phyloP scores from a whole-genome alignment of 2,113 vertebrate genomes.

The Seriola rivoliana region DNA sequence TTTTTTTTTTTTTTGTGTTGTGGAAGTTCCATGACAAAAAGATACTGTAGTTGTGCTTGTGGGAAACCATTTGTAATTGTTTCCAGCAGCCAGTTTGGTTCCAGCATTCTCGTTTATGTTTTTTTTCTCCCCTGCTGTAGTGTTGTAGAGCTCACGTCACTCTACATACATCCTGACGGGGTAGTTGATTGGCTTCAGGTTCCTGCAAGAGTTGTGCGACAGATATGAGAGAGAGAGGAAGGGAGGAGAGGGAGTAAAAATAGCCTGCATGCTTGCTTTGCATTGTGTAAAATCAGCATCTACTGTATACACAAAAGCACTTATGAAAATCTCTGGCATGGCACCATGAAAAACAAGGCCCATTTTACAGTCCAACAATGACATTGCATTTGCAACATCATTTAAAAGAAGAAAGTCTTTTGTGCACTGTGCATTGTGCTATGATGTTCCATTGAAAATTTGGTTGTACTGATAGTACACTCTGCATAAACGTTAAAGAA shows the following conservation, averaged over 20 bases:
- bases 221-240: constrained; percentile 60
- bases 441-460: background rate
- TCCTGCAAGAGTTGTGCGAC: constrained; percentile 50
- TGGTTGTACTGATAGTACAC: background rate
- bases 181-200: constrained; percentile 60
- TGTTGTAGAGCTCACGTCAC: constrained; percentile 54
- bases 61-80: constrained; percentile 71
- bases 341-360: constrained; percentile 29
- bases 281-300: constrained; percentile 65
- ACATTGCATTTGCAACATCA: constrained; percentile 23
- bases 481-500: constrained; percentile 11
- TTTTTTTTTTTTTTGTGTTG: constrained; percentile 48
- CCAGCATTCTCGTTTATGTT: constrained; percentile 44
- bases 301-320: constrained; percentile 35
- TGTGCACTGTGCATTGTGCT: constrained; percentile 9
- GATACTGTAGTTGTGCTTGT: constrained; percentile 47
- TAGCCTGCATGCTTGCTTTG: constrained; percentile 50
- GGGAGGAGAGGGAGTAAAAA: constrained; percentile 66
- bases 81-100: constrained; percentile 70
- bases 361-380: constrained; percentile 41
- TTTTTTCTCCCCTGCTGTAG: constrained; percentile 29
- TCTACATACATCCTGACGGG: constrained; percentile 20
- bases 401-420: constrained; percentile 10
- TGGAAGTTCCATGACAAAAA: constrained; percentile 44
- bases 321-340: constrained; percentile 23